Conservation (phyloP, 2,113 vertebrate species). For the Psilopsiagon aymara region DNA sequence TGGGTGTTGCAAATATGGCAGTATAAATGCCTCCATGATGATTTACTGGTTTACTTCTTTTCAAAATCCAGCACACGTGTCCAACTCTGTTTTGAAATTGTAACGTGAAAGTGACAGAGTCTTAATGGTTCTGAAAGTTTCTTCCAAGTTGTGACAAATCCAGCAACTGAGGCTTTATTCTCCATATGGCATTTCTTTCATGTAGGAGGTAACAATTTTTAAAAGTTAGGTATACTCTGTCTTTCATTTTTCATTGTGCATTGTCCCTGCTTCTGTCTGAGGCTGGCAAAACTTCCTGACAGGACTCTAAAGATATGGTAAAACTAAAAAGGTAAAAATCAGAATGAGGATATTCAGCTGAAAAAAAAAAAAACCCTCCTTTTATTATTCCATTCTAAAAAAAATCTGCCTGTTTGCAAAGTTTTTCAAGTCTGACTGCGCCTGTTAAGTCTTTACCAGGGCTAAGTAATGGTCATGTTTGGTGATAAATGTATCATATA, state of each 20-base stretch:
- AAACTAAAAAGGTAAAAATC: not conserved
- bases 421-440: not conserved
- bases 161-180: not conserved
- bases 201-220: slow-evolving; percentile 8
- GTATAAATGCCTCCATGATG: not conserved
- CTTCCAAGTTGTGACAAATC: not conserved
- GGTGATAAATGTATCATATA: accelerated
- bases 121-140: not conserved
- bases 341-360: not conserved
- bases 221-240: not conserved
- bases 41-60: not conserved
- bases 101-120: not conserved
- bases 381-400: not conserved
- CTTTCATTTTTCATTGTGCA: slow-evolving; percentile 8
- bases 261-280: not conserved
- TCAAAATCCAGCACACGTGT: not conserved
- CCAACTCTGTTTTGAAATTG: not conserved
- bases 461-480: not conserved
- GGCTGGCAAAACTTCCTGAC: slow-evolving; percentile 3
- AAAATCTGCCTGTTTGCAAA: not conserved
- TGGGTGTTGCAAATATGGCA: not conserved
- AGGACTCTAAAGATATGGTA: not conserved
- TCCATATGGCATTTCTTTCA: slow-evolving; percentile 15
- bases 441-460: not conserved
- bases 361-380: not conserved